Conservation (phyloP, 2,888 invertebrate genomes). For the Volucella inflata region DNA sequence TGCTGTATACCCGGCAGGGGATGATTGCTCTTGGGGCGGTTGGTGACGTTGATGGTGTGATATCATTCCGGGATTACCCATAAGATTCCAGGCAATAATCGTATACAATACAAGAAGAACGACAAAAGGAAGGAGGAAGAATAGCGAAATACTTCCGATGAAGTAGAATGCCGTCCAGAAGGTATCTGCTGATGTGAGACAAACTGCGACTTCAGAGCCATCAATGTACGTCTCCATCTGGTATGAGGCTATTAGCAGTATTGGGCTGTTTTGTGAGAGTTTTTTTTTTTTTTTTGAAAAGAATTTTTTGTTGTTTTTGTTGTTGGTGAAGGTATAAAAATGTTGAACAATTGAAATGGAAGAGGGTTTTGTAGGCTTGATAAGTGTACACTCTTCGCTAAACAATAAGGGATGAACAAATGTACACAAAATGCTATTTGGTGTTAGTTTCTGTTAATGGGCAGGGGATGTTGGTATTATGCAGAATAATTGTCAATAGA, state of each 20-base stretch:
- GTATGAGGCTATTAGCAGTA: constrained; percentile 91
- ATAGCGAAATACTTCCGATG: constrained; percentile 90
- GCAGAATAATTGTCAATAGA: too few species aligned
- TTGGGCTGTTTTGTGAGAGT: constrained; percentile 88
- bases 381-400: constrained; percentile 49
- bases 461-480: too few species aligned
- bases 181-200: constrained; percentile 91
- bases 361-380: constrained; percentile 4
- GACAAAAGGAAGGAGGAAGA: constrained; percentile 93
- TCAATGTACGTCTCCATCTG: constrained; percentile 89
- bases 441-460: not conserved
- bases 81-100: constrained; percentile 92
- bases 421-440: not conserved
- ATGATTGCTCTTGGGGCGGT: not conserved
- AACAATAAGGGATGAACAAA: constrained; percentile 10
- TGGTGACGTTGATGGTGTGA: constrained; percentile 83
- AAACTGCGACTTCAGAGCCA: constrained; percentile 88
- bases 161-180: constrained; percentile 92
- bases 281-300: constrained; percentile 50
- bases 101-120: constrained; percentile 93
- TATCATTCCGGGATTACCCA: constrained; percentile 90
- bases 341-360: constrained; percentile 51
- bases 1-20: constrained; percentile 28
- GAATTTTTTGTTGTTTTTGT: constrained; percentile 12
- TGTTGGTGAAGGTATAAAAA: not conserved